Evolutionary conservation across 2,888 invertebrate species (phyloP).

Genomic region (Elgonia sp.): DNA sequence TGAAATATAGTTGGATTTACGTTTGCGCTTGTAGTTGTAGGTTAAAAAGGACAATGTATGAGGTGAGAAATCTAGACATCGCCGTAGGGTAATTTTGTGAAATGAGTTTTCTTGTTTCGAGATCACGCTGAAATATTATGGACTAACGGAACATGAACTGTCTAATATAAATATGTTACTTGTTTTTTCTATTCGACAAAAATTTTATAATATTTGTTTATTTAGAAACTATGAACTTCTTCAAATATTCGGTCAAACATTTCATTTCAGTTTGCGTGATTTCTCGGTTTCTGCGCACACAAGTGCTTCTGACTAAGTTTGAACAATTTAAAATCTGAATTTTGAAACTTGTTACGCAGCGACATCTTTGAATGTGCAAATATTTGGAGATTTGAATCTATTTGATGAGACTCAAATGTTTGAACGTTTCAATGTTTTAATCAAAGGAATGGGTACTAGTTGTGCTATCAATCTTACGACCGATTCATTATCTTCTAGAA

Average conservation of each 20-base stretch:
- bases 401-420: conserved; percentile 5
- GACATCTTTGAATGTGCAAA: neutral
- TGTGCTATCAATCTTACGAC: neutral
- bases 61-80: conserved; percentile 60
- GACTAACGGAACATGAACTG: conserved; percentile 36
- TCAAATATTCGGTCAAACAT: too few relatives aligned
- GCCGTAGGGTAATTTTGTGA: conserved; percentile 63
- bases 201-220: too few relatives aligned
- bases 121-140: conserved; percentile 56
- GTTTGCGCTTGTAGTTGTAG: conserved; percentile 36
- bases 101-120: conserved; percentile 70
- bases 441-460: neutral
- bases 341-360: neutral
- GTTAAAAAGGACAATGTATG: conserved; percentile 48
- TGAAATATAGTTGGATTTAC: conserved; percentile 54
- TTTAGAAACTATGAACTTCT: too few relatives aligned
- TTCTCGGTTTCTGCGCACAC: too few relatives aligned
- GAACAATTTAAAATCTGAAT: neutral
- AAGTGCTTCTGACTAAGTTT: neutral
- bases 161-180: conserved; percentile 46
- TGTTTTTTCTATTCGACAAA: too few relatives aligned
- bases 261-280: too few relatives aligned
- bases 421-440: conserved; percentile 2
- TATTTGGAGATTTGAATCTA: neutral
- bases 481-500: neutral